Evolutionary conservation across 1,140 invertebrate genomes (phyloP).

Genomic region (Drosophila arizonae): DNA sequence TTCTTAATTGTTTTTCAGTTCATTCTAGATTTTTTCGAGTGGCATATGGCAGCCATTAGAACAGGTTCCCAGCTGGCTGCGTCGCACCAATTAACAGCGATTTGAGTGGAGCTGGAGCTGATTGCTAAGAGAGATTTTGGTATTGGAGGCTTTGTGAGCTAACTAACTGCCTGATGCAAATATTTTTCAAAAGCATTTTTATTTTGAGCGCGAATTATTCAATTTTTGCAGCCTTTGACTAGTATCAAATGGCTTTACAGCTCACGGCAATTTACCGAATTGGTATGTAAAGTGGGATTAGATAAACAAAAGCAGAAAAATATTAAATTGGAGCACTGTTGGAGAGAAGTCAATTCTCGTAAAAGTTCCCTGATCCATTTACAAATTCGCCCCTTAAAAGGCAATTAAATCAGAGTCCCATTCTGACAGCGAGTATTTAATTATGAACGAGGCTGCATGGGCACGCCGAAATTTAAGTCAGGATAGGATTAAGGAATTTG

Average conservation of each 20-base stretch:
- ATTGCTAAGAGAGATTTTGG: slow-evolving; percentile 18
- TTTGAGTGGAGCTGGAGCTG: slow-evolving; percentile 14
- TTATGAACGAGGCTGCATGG: slow-evolving; percentile 11
- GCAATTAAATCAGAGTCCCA: slow-evolving; percentile 14
- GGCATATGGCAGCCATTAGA: slow-evolving; percentile 43
- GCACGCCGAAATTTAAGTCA: slow-evolving; percentile 36
- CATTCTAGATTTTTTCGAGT: slow-evolving; percentile 12
- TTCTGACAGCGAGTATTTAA: slow-evolving; percentile 16
- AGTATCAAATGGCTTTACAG: too few species aligned
- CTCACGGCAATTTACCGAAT: too few species aligned
- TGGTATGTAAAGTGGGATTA: too few species aligned
- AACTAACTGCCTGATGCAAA: slow-evolving; percentile 3
- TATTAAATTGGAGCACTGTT: too few species aligned
- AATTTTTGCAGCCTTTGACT: background rate
- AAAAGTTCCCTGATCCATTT: slow-evolving; percentile 7
- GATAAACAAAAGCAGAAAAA: too few species aligned
- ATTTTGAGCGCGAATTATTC: background rate
- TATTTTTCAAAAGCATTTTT: slow-evolving; percentile 16
- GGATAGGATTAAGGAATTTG: slow-evolving; percentile 51
- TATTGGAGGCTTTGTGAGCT: background rate
- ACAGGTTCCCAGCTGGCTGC: slow-evolving; percentile 5
- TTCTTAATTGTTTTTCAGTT: slow-evolving; percentile 46
- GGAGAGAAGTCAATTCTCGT: background rate
- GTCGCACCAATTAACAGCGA: slow-evolving; percentile 33
- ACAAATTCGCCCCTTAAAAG: background rate